phyloP scores from a whole-genome alignment of 92 coral and sea anemone species.

The Epizoanthus scotinus region DNA sequence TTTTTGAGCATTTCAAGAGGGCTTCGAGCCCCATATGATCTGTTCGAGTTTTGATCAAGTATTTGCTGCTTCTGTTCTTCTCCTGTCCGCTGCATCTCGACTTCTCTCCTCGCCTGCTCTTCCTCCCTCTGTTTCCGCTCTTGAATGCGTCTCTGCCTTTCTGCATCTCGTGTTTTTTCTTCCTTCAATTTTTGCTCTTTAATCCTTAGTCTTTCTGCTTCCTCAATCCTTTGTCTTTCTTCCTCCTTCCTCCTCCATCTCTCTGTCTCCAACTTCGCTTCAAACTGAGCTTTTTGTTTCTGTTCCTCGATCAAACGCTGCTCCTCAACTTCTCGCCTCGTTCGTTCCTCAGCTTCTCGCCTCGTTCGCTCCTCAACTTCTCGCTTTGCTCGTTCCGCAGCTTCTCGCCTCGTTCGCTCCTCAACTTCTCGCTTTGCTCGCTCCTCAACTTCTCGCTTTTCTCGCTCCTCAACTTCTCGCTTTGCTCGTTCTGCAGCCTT shows the following conservation, averaged over 20 bases:
- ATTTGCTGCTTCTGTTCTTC: slow-evolving; percentile 32
- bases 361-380: slow-evolving; percentile 24
- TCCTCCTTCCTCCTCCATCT: slow-evolving; percentile 37
- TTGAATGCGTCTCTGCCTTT: slow-evolving; percentile 28
- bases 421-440: slow-evolving; percentile 28
- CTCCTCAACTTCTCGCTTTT: slow-evolving; percentile 26
- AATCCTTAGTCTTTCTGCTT: slow-evolving; percentile 34
- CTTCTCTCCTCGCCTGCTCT: slow-evolving; percentile 35
- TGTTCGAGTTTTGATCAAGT: slow-evolving; percentile 28
- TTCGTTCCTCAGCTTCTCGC: slow-evolving; percentile 24
- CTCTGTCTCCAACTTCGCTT: slow-evolving; percentile 29
- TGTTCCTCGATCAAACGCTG: slow-evolving; percentile 20
- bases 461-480: neutral
- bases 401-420: slow-evolving; percentile 25
- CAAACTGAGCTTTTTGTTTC: slow-evolving; percentile 18
- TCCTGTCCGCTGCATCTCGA: slow-evolving; percentile 29
- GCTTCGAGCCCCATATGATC: slow-evolving; percentile 6
- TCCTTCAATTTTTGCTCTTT: slow-evolving; percentile 33
- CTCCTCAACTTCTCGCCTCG: slow-evolving; percentile 22
- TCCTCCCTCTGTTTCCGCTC: slow-evolving; percentile 36
- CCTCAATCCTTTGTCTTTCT: slow-evolving; percentile 31
- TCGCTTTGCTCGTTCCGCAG: neutral
- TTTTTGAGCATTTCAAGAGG: slow-evolving; percentile 49
- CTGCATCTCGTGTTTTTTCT: slow-evolving; percentile 37
- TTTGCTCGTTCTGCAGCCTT: neutral